phyloP scores from a whole-genome alignment of 2,888 invertebrate species.

The Teinopalpus imperialis region DNA sequence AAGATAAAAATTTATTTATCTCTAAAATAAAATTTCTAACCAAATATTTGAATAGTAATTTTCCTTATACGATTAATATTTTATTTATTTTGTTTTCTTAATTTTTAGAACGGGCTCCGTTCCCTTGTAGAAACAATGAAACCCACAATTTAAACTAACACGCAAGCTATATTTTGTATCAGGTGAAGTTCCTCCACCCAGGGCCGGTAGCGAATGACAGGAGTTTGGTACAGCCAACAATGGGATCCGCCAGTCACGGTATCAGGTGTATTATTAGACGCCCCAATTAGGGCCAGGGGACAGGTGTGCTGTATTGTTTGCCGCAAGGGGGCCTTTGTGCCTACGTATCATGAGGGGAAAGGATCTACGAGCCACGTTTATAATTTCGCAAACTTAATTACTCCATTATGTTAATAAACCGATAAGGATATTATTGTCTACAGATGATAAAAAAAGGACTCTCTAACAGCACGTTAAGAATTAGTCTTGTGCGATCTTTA shows the following conservation, averaged over 20 bases:
- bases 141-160: constrained; percentile 8
- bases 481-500: no score
- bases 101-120: no score
- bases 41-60: no score
- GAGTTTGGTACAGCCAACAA: constrained; percentile 31
- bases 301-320: constrained; percentile 21
- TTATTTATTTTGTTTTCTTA: no score
- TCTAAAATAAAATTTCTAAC: no score
- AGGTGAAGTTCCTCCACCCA: background rate
- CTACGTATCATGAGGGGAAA: background rate
- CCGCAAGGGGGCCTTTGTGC: background rate
- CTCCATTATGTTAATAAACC: background rate
- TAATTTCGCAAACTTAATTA: background rate
- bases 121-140: no score
- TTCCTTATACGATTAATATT: no score
- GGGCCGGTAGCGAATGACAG: constrained; percentile 39
- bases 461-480: no score
- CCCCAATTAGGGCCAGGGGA: constrained; percentile 39
- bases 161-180: constrained; percentile 4
- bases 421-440: background rate
- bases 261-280: constrained; percentile 30
- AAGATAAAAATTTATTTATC: no score
- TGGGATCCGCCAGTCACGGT: constrained; percentile 24
- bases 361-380: background rate
- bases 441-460: background rate